Evolutionary conservation across 2,888 invertebrate species (phyloP).

Genomic region (Calephelis perditalis): DNA sequence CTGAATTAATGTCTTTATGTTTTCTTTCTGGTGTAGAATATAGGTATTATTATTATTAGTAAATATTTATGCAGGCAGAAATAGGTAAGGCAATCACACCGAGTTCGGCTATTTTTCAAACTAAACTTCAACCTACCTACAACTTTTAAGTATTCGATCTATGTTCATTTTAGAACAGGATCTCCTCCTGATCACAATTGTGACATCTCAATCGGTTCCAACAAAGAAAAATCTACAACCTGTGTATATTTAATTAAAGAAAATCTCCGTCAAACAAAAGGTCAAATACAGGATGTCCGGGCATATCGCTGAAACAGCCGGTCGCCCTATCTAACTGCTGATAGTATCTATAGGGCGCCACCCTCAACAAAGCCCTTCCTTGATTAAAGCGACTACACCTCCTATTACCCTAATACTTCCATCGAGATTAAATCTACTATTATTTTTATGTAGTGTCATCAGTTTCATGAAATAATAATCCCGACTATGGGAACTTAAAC

Average conservation of each 20-base stretch:
- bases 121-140: too few species aligned
- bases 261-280: slow-evolving; percentile 3
- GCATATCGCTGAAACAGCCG: not conserved
- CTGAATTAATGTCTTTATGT: too few species aligned
- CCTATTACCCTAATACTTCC: slow-evolving; percentile 11
- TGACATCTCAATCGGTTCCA: too few species aligned
- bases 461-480: slow-evolving; percentile 6
- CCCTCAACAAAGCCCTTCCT: slow-evolving; percentile 5
- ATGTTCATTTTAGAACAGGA: too few species aligned
- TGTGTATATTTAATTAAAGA: not conserved
- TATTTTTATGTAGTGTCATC: not conserved
- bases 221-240: not conserved
- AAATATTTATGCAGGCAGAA: too few species aligned
- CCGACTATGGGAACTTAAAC: too few species aligned
- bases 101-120: too few species aligned
- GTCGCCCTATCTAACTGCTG: not conserved
- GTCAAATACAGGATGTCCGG: slow-evolving; percentile 9
- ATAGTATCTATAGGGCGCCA: slow-evolving; percentile 5
- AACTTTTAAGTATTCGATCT: too few species aligned
- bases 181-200: too few species aligned
- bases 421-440: slow-evolving; percentile 4
- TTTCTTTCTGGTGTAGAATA: too few species aligned
- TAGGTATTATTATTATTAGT: too few species aligned
- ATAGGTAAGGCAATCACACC: too few species aligned
- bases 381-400: slow-evolving; percentile 6